Percentiles rank a stretch among this genome's conserved stretches.
Conservation (phyloP, 2,797 vertebrate species). For the Scyliorhinus canicula region DNA sequence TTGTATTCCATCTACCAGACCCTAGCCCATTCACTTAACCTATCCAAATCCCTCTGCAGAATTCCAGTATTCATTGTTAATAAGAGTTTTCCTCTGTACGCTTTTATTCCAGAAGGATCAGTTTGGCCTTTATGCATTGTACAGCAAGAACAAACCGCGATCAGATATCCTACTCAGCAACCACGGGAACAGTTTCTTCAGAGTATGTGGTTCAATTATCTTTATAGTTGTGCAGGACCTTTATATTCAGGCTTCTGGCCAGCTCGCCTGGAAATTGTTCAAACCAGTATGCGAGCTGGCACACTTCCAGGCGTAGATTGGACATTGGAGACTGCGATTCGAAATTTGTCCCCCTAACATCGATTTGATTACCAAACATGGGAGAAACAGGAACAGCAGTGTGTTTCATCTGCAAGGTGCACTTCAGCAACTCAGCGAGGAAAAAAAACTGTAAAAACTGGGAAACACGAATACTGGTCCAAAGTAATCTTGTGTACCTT, state of each 20-base stretch:
- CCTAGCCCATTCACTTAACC: too few species aligned
- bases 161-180: constrained; percentile 64
- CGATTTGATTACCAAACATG: not conserved
- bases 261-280: not conserved
- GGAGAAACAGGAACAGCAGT: not conserved
- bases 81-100: constrained; percentile 40
- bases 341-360: not conserved
- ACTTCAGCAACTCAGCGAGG: too few species aligned
- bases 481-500: too few species aligned
- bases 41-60: too few species aligned
- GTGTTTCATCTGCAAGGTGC: too few species aligned
- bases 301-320: not conserved
- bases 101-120: constrained; percentile 59
- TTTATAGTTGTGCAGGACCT: not conserved
- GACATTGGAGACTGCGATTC: not conserved
- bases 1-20: too few species aligned
- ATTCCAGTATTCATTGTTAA: not conserved
- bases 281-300: not conserved
- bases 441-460: too few species aligned
- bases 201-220: constrained; percentile 51
- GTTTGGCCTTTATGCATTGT: constrained; percentile 70
- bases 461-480: too few species aligned
- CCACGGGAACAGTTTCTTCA: constrained; percentile 67
- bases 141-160: constrained; percentile 76
- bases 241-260: not conserved